phyloP scores from a whole-genome alignment of 2,888 invertebrate species.

The Ophion ellenae region DNA sequence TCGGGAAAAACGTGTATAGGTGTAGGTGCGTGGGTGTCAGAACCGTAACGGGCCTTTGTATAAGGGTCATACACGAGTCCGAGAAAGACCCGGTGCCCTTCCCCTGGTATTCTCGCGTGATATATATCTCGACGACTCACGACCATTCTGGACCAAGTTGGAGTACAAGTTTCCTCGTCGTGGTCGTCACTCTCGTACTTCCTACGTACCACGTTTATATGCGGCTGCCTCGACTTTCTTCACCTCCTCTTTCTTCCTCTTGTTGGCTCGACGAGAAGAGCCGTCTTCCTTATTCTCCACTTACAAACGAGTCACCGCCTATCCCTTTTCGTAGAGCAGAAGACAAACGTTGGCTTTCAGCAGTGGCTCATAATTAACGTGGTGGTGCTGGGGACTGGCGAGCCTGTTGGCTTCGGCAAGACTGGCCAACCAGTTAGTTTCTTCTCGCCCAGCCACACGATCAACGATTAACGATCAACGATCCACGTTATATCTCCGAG shows the following conservation, averaged over 20 bases:
- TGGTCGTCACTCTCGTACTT: slow-evolving; percentile 48
- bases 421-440: neutral
- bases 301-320: slow-evolving; percentile 26
- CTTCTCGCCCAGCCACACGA: no score
- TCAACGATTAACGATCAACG: no score
- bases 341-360: slow-evolving; percentile 41
- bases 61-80: slow-evolving; percentile 54
- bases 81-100: slow-evolving; percentile 46
- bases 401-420: neutral
- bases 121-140: slow-evolving; percentile 56
- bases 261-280: neutral
- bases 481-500: no score
- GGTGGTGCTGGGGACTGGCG: slow-evolving; percentile 1
- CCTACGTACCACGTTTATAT: slow-evolving; percentile 28
- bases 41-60: slow-evolving; percentile 27
- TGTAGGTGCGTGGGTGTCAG: slow-evolving; percentile 46
- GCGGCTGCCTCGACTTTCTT: neutral
- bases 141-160: slow-evolving; percentile 54
- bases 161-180: slow-evolving; percentile 48
- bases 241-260: slow-evolving; percentile 1
- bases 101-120: slow-evolving; percentile 28
- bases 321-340: slow-evolving; percentile 38
- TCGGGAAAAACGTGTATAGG: slow-evolving; percentile 42
- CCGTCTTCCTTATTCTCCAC: slow-evolving; percentile 39
- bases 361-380: slow-evolving; percentile 63